Evolutionary conservation across 2,888 invertebrate species (phyloP).

Genomic region (Helobdella robusta): DNA sequence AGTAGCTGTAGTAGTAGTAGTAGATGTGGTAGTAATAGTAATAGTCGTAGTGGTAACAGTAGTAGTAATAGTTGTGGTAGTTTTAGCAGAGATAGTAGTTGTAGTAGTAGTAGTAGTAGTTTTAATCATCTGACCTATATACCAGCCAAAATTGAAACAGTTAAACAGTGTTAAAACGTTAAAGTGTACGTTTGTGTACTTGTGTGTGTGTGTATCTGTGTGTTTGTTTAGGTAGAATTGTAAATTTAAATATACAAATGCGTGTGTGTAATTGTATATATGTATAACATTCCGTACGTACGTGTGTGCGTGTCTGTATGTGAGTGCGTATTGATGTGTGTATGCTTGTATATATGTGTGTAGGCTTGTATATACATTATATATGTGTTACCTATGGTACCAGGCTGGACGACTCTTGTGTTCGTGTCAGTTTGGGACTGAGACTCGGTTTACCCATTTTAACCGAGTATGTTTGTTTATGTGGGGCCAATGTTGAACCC

Average conservation of each 20-base stretch:
- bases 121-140: too few species aligned
- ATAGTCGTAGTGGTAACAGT: not conserved
- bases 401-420: too few species aligned
- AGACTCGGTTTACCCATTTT: too few species aligned
- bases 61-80: not conserved
- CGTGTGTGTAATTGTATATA: not conserved
- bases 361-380: slow-evolving; percentile 3
- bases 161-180: too few species aligned
- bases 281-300: not conserved
- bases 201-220: not conserved
- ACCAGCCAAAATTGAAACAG: too few species aligned
- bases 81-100: not conserved
- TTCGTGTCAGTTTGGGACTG: too few species aligned
- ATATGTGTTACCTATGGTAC: too few species aligned
- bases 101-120: slow-evolving; percentile 4
- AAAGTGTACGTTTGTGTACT: not conserved
- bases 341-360: not conserved
- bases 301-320: too few species aligned
- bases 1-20: slow-evolving; percentile 1
- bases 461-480: too few species aligned
- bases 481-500: too few species aligned
- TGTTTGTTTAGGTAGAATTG: not conserved
- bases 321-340: not conserved
- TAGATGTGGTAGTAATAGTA: not conserved
- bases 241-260: not conserved